Percentiles rank a stretch among this genome's conserved stretches.
Conservation (phyloP, 1,140 invertebrate species). For the Anoplophora glabripennis region DNA sequence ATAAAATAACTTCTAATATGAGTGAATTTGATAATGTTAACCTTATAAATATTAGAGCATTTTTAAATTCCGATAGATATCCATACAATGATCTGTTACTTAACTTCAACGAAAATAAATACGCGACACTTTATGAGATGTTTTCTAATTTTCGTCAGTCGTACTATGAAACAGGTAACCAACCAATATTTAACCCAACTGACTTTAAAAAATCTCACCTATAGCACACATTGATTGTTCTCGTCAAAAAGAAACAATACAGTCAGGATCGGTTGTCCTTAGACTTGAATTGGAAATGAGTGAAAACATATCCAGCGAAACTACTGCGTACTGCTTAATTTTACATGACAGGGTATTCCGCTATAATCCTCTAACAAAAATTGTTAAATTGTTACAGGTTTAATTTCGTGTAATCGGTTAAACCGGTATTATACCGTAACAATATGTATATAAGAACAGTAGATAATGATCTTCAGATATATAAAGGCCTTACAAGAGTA, state of each 20-base stretch:
- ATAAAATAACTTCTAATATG: constrained; percentile 9
- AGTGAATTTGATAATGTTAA: constrained; percentile 18
- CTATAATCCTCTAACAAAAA: neutral
- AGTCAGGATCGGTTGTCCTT: no score
- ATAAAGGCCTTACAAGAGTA: no score
- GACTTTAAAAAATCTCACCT: no score
- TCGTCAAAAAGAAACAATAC: no score
- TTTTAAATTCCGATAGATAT: constrained; percentile 30
- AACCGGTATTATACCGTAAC: no score
- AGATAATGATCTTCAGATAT: no score
- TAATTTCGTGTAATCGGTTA: no score
- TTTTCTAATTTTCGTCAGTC: constrained; percentile 30
- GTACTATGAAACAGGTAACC: constrained; percentile 27
- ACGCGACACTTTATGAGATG: constrained; percentile 35
- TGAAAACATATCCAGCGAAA: no score
- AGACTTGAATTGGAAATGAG: no score
- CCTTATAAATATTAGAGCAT: constrained; percentile 11
- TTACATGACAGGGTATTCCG: neutral
- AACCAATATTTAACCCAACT: constrained; percentile 1
- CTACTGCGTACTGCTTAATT: neutral
- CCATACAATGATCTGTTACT: constrained; percentile 40
- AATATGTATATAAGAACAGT: no score
- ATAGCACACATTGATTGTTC: no score
- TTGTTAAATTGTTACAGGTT: no score
- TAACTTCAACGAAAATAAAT: constrained; percentile 28